These are phyloP conservation scores for Cistogaster globosa DNA, from an alignment of 2,888 invertebrate species.

Conservation along the genomic window DNA sequence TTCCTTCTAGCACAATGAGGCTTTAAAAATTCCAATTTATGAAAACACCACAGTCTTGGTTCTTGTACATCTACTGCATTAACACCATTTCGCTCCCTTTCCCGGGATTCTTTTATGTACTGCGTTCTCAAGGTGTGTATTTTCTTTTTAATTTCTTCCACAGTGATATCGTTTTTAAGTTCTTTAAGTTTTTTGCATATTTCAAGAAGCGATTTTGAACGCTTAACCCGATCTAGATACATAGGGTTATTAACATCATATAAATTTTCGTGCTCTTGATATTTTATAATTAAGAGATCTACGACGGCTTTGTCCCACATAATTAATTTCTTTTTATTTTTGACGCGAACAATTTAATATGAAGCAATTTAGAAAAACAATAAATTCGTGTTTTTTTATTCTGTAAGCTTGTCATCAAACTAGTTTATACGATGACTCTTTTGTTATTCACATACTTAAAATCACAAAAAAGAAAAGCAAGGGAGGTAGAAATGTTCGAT, in stretches of 20 bases:
- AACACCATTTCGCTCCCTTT: not conserved
- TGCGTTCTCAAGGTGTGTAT: constrained; percentile 16
- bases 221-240: constrained; percentile 2
- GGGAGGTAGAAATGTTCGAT: too few relatives aligned
- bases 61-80: not conserved
- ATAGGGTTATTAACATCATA: not conserved
- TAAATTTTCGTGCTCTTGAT: constrained; percentile 14
- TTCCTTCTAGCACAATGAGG: not conserved
- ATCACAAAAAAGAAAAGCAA: too few relatives aligned
- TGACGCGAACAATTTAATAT: not conserved
- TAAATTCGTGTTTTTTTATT: not conserved
- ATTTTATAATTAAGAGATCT: constrained; percentile 9
- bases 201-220: constrained; percentile 5
- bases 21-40: not conserved
- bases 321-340: not conserved
- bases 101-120: constrained; percentile 18
- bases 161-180: not conserved
- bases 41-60: not conserved
- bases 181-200: constrained; percentile 17
- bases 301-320: constrained; percentile 6
- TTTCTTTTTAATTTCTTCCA: constrained; percentile 37
- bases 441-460: not conserved
- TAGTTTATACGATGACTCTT: not conserved
- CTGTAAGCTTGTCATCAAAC: not conserved
- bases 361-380: not conserved